Base-by-base conservation (phyloP, 2,113 vertebrate genomes). In the Paracanthobrama guichenoti region DNA sequence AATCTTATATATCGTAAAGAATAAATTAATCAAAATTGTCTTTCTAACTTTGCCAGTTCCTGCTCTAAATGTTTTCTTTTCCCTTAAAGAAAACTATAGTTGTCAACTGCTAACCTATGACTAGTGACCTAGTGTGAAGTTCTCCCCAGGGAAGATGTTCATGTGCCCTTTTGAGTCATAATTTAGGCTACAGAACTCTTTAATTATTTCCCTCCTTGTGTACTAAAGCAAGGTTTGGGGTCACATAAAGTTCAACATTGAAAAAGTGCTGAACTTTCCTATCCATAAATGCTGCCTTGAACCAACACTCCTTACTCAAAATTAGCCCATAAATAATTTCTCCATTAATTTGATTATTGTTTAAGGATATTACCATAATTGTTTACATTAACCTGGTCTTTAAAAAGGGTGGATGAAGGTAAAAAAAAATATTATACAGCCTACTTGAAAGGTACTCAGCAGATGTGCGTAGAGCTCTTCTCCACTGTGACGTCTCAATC, bases 31-130 rank as follows among this genome's bases (percentile, higher is more conserved):
- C 67, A 24, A 44, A 6, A 24, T n/a, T n/a, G 22, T 44, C 20
- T 72, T 3, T 72, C 31, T 22, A 39, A 20, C 39, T 24, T n/a
- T 72, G 22, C 39, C n/a, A 46, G 46, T 7, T 72, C 71, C 71
- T 42, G 12, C 35, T 71, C 67, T 26, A 48, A 73, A 46, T 26
- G 3, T 72, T 46, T 46, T 14, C 0, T 42, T 72, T 46, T 44
- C 22, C 22, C 22, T 22, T 46, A 46, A 24, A 72, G 31, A 69
- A 71, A 44, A 44, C 10, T 71, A n/a, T 12, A 71, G 35, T 44
- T 71, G 67, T 71, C 35, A 71, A 39, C 39, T n/a, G n/a, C 22
- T 72, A 72, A 72, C 42, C 69, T 46, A 46, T 44, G 69, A n/a
- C 69, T 46, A 6, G 24, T 72, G 69, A 72, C 42, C 69, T 46